phyloP scores from a whole-genome alignment of 2,888 invertebrate species.

The Pammene aurita region DNA sequence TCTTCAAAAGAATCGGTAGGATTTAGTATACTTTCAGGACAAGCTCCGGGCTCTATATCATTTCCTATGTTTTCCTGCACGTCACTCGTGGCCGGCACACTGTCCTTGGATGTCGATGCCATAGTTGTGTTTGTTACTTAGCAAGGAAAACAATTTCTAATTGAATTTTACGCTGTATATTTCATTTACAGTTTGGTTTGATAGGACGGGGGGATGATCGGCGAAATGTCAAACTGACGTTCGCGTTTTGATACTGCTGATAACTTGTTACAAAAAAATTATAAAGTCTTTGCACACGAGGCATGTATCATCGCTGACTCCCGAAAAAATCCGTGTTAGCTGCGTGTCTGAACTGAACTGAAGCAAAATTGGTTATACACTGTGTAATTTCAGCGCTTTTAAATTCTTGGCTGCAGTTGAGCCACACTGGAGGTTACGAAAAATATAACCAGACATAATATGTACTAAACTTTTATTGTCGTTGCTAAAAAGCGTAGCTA shows the following conservation, averaged over 20 bases:
- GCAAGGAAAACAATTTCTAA: conserved; percentile 38
- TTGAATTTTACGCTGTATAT: conserved; percentile 41
- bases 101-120: conserved; percentile 74
- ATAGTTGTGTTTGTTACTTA: conserved; percentile 50
- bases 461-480: too few relatives aligned
- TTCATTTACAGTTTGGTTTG: conserved; percentile 22
- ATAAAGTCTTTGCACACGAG: not conserved
- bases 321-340: too few relatives aligned
- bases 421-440: too few relatives aligned
- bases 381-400: too few relatives aligned
- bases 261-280: not conserved
- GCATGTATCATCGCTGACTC: too few relatives aligned
- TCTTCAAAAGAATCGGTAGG: conserved; percentile 88
- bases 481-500: too few relatives aligned
- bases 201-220: conserved; percentile 17
- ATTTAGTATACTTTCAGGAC: conserved; percentile 86
- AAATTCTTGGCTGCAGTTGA: too few relatives aligned
- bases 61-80: conserved; percentile 55
- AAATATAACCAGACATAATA: too few relatives aligned
- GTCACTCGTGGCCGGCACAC: conserved; percentile 49
- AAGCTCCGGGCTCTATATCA: conserved; percentile 75
- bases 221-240: conserved; percentile 36
- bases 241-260: conserved; percentile 19
- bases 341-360: too few relatives aligned
- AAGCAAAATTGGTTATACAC: too few relatives aligned